phyloP scores from a whole-genome alignment of 2,888 invertebrate species.

The Sinodicranocentrus sp. region DNA sequence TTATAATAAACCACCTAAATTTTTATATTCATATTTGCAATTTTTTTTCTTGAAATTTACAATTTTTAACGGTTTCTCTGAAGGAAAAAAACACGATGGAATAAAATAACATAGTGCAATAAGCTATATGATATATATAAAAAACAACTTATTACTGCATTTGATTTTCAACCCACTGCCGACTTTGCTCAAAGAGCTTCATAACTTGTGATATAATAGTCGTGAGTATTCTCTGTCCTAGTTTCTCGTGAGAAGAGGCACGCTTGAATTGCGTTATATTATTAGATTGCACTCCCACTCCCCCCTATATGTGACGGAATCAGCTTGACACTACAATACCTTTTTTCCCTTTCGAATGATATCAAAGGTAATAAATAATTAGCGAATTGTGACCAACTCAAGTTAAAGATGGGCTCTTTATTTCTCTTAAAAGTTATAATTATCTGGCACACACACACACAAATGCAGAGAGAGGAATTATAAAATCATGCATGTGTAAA shows the following conservation, averaged over 20 bases:
- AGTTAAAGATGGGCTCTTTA: background rate
- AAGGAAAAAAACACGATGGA: too few relatives aligned
- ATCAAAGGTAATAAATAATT: slow-evolving; percentile 17
- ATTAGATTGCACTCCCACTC: background rate
- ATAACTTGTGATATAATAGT: background rate
- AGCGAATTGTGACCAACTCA: background rate
- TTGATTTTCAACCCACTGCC: too few relatives aligned
- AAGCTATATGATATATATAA: too few relatives aligned
- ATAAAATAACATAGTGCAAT: too few relatives aligned
- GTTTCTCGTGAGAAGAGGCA: slow-evolving; percentile 41
- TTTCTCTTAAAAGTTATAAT: too few relatives aligned
- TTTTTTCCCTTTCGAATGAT: background rate
- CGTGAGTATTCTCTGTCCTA: slow-evolving; percentile 60
- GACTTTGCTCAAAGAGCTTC: too few relatives aligned
- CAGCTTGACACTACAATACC: background rate
- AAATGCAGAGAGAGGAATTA: too few relatives aligned
- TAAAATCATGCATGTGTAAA: too few relatives aligned
- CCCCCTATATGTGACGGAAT: background rate
- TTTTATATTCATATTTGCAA: too few relatives aligned
- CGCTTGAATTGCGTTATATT: background rate
- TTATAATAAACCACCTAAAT: too few relatives aligned
- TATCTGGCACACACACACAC: too few relatives aligned
- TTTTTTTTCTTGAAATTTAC: slow-evolving; percentile 9
- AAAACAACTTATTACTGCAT: too few relatives aligned
- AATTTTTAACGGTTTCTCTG: slow-evolving; percentile 41